phyloP scores from a whole-genome alignment of 2,797 vertebrate genomes.

The Poeciliopsis infans region DNA sequence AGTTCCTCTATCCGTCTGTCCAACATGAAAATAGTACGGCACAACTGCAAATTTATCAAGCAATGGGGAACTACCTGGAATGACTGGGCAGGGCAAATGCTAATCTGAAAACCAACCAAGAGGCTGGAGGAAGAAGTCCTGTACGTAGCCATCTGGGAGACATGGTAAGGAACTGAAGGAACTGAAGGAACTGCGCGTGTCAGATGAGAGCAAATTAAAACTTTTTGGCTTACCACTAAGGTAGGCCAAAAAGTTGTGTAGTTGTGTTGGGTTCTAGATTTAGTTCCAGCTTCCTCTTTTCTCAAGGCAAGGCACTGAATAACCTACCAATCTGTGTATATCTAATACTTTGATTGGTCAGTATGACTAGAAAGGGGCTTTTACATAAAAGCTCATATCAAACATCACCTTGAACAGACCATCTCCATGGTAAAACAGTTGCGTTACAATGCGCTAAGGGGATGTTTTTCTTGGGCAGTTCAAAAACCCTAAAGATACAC shows the following conservation, averaged over 20 bases:
- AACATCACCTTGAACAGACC: neutral
- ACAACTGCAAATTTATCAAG: neutral
- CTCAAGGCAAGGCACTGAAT: neutral
- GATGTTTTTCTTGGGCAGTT: neutral
- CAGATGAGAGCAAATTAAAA: neutral
- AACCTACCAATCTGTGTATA: neutral
- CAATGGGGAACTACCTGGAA: neutral
- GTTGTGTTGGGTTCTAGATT: neutral
- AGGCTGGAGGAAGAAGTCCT: neutral
- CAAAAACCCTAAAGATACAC: neutral
- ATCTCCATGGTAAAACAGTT: neutral
- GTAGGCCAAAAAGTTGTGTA: neutral
- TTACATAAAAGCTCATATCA: neutral
- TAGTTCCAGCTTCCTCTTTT: neutral
- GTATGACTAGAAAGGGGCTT: neutral
- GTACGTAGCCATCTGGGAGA: neutral
- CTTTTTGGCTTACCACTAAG: neutral
- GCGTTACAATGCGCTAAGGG: neutral
- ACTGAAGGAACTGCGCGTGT: neutral
- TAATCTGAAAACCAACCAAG: neutral
- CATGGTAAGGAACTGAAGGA: neutral
- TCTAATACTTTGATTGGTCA: neutral
- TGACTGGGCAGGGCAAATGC: neutral
- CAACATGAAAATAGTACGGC: neutral
- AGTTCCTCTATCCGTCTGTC: neutral